A percentile compares a stretch with the other conserved stretches of the same genome.
phyloP scores from a whole-genome alignment of 2,113 vertebrate species.

The Theropithecus gelada region DNA sequence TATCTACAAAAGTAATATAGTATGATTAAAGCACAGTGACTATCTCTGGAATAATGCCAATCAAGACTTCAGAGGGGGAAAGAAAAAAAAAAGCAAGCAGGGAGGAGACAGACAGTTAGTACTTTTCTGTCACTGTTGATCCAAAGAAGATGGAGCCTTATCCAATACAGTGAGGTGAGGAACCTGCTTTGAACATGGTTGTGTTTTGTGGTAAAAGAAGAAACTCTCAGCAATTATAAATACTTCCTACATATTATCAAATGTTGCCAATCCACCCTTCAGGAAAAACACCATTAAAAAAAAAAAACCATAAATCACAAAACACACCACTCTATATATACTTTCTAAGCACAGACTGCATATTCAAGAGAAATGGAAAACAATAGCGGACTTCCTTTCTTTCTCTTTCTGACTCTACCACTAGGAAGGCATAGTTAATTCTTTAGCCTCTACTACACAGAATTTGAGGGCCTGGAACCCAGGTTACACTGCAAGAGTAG shows the following conservation, averaged over 20 bases:
- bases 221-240: background rate
- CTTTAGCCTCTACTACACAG: background rate
- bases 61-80: background rate
- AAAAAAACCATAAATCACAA: background rate
- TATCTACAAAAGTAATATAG: background rate
- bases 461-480: background rate
- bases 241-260: background rate
- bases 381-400: constrained; percentile 4
- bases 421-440: background rate
- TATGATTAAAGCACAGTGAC: background rate
- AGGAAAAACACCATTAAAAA: background rate
- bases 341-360: background rate
- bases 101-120: background rate
- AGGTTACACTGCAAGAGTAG: background rate
- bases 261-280: background rate
- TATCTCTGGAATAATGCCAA: background rate
- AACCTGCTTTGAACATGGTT: background rate
- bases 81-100: background rate
- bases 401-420: background rate
- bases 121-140: background rate
- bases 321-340: background rate
- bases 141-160: background rate
- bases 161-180: background rate
- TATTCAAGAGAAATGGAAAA: background rate
- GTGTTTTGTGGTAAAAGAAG: background rate